phyloP scores from a whole-genome alignment of 2,113 vertebrate genomes.

The Verasper variegatus region DNA sequence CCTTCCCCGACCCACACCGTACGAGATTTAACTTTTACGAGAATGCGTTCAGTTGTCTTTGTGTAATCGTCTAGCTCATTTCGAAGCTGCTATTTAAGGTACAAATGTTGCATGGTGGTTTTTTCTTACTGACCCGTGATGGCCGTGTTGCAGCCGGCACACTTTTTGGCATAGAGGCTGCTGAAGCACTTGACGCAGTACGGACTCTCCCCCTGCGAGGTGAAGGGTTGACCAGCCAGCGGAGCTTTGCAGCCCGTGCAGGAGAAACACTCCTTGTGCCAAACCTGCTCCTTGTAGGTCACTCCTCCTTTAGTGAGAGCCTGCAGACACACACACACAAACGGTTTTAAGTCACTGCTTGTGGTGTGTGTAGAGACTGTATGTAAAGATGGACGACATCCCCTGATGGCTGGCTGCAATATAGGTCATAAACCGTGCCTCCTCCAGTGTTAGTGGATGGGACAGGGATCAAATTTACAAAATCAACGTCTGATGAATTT shows the following conservation, averaged over 20 bases:
- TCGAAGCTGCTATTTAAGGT: too few relatives aligned
- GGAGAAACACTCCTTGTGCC: constrained; percentile 96
- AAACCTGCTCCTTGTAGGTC: constrained; percentile 93
- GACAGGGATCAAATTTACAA: too few relatives aligned
- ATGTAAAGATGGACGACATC: too few relatives aligned
- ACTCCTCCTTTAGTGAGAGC: constrained; percentile 94
- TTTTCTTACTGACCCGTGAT: constrained; percentile 89
- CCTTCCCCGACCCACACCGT: too few relatives aligned
- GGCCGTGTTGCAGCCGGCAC: constrained; percentile 90
- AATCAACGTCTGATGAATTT: too few relatives aligned
- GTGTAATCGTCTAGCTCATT: too few relatives aligned
- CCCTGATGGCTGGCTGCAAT: neutral
- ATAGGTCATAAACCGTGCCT: neutral
- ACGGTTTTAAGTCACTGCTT: neutral
- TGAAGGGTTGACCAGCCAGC: constrained; percentile 94
- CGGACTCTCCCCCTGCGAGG: constrained; percentile 92
- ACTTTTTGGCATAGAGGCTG: constrained; percentile 94
- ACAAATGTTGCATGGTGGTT: too few relatives aligned
- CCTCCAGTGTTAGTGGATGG: neutral
- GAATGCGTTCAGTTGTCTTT: too few relatives aligned
- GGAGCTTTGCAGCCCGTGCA: constrained; percentile 89
- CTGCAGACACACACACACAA: constrained; percentile 70
- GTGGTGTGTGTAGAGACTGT: too few relatives aligned
- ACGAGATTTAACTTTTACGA: too few relatives aligned
- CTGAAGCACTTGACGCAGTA: constrained; percentile 96